These are phyloP conservation scores for Rhinogobio ventralis DNA, from an alignment of 2,797 vertebrate species.

Conservation along the genomic window DNA sequence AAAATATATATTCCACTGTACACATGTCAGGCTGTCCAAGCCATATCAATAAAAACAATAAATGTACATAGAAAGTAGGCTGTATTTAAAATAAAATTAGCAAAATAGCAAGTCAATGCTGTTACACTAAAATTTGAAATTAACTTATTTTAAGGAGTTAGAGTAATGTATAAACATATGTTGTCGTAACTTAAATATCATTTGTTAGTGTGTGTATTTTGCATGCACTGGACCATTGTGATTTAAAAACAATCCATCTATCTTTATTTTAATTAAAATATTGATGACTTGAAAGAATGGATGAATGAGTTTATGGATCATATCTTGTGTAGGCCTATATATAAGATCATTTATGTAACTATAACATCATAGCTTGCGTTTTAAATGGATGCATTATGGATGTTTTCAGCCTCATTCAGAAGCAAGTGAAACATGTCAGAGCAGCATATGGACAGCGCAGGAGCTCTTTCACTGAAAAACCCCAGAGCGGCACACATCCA, in stretches of 20 bases:
- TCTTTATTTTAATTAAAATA: neutral
- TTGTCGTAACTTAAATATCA: too few species aligned
- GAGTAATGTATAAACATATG: neutral
- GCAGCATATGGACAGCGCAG: neutral
- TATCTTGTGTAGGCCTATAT: too few species aligned
- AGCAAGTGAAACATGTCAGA: slow-evolving; percentile 1
- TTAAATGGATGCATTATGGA: neutral
- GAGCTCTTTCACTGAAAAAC: neutral
- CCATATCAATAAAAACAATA: neutral
- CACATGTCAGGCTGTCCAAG: neutral
- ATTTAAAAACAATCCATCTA: neutral
- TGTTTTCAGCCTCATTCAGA: slow-evolving; percentile 9
- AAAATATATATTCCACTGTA: neutral
- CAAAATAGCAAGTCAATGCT: neutral
- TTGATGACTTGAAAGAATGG: neutral
- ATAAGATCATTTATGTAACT: too few species aligned
- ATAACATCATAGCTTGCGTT: too few species aligned
- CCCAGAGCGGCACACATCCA: neutral
- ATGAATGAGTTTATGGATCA: neutral
- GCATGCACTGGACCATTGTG: neutral
- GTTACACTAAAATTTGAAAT: neutral
- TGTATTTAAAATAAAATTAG: neutral
- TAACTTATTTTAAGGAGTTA: too few species aligned
- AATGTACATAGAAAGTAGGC: neutral
- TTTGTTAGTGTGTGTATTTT: neutral